phyloP scores from a whole-genome alignment of 2,113 vertebrate species.

The Dipodomys ordii region DNA sequence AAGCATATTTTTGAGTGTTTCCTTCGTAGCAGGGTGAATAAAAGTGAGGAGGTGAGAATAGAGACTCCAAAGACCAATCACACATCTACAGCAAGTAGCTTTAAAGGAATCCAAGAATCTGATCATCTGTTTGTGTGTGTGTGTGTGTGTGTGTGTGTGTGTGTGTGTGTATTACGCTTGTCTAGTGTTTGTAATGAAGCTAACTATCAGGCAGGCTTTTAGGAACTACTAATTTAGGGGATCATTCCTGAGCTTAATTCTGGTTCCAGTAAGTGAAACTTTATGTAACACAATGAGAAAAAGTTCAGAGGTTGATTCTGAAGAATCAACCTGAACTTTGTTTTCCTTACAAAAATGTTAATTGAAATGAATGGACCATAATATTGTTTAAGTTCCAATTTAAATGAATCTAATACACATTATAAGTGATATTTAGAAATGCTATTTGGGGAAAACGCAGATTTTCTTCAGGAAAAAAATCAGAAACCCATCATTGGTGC shows the following conservation, averaged over 20 bases:
- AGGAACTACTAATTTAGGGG: not conserved
- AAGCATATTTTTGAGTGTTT: not conserved
- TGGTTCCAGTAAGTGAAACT: not conserved
- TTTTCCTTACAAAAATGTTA: constrained; percentile 20
- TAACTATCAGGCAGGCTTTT: not conserved
- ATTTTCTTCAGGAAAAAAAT: constrained; percentile 36
- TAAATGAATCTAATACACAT: constrained; percentile 4
- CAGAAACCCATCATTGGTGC: not conserved
- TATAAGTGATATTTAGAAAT: not conserved
- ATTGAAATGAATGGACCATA: not conserved
- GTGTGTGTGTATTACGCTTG: not conserved
- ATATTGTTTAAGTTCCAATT: not conserved
- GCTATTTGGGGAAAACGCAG: constrained; percentile 10
- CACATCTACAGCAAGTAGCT: not conserved
- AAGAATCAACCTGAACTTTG: not conserved
- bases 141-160: too few species aligned
- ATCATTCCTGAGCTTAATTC: not conserved
- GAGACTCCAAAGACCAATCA: not conserved
- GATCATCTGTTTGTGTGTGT: not conserved
- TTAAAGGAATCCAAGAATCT: not conserved
- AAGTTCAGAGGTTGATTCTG: not conserved
- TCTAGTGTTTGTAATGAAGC: not conserved
- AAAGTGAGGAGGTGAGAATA: not conserved
- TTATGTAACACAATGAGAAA: not conserved
- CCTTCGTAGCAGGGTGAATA: not conserved